Evolutionary conservation across 1,140 invertebrate genomes (phyloP).

Genomic region (Harlomillsia oculata): DNA sequence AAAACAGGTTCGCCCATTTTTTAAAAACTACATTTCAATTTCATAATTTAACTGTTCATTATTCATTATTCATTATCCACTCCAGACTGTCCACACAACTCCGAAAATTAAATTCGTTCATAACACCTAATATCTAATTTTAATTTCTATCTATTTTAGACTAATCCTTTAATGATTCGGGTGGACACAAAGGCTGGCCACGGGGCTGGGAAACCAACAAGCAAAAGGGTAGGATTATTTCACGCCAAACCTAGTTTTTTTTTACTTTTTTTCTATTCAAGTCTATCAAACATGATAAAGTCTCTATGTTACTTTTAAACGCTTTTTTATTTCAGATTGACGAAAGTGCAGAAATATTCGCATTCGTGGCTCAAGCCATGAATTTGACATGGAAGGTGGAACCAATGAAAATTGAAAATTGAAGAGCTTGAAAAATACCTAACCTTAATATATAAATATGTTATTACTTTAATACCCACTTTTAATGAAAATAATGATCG

Average conservation of each 20-base stretch:
- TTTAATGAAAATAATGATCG: too few relatives aligned
- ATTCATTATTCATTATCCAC: too few relatives aligned
- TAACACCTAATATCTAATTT: conserved; percentile 31
- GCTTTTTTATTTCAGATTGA: too few relatives aligned
- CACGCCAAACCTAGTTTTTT: conserved; percentile 7
- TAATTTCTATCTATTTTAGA: conserved; percentile 44
- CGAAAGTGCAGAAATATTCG: too few relatives aligned
- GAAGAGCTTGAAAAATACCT: too few relatives aligned
- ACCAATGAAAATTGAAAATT: too few relatives aligned
- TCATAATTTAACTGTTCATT: conserved; percentile 56
- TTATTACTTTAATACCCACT: too few relatives aligned
- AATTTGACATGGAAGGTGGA: too few relatives aligned
- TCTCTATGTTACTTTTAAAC: too few relatives aligned
- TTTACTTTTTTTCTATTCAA: conserved; percentile 42
- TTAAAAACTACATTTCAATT: conserved; percentile 84
- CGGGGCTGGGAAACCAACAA: conserved; percentile 66
- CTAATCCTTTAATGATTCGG: conserved; percentile 77
- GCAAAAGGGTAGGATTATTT: neutral
- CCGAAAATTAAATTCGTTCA: conserved; percentile 79
- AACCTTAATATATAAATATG: too few relatives aligned
- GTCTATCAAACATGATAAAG: too few relatives aligned
- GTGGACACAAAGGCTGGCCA: conserved; percentile 94
- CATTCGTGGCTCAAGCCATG: too few relatives aligned
- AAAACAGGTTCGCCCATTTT: conserved; percentile 50
- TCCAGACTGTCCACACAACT: conserved; percentile 94